Evolutionary conservation across 2,797 vertebrate species (phyloP).

Genomic region (Rhynchonycteris naso): DNA sequence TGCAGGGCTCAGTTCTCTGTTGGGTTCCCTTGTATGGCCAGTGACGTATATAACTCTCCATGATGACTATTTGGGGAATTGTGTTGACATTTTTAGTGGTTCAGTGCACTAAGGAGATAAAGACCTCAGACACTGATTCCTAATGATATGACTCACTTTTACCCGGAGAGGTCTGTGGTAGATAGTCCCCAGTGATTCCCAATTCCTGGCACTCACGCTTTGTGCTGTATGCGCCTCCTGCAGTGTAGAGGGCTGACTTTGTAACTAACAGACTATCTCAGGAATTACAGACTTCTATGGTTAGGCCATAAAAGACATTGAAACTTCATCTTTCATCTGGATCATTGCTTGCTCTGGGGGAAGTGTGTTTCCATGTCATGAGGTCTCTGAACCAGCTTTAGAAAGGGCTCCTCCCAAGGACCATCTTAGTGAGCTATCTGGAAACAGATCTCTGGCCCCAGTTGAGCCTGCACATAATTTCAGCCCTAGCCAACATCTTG

Average conservation of each 20-base stretch:
- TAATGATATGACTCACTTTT: background rate
- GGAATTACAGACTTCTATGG: background rate
- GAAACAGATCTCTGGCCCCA: background rate
- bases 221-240: background rate
- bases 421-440: background rate
- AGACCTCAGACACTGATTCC: background rate
- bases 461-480: background rate
- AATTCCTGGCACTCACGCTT: background rate
- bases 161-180: background rate
- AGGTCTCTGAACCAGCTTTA: background rate
- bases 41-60: background rate
- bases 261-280: background rate
- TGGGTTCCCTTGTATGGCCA: background rate
- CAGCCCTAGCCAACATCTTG: background rate
- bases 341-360: background rate
- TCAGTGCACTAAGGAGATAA: background rate
- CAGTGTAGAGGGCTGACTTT: background rate
- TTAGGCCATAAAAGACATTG: background rate
- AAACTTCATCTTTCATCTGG: background rate
- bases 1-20: background rate
- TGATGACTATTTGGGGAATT: background rate
- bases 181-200: background rate
- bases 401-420: background rate
- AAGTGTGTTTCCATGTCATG: background rate
- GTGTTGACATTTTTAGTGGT: background rate